phyloP scores from a whole-genome alignment of 1,140 invertebrate genomes.

The Antheraea mylitta region DNA sequence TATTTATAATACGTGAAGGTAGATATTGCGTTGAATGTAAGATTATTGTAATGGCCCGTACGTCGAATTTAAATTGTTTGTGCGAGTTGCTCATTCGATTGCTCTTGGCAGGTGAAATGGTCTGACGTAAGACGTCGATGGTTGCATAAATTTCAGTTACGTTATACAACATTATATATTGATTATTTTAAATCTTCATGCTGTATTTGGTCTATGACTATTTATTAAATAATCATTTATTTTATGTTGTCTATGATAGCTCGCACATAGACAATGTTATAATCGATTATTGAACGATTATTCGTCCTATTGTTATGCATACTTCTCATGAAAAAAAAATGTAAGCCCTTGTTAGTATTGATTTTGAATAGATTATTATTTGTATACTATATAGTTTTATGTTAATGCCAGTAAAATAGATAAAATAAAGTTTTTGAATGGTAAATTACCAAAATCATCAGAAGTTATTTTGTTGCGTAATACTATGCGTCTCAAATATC shows the following conservation, averaged over 20 bases:
- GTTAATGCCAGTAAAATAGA: no score
- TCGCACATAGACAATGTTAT: not conserved
- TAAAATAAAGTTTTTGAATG: no score
- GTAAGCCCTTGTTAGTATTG: no score
- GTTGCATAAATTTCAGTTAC: not conserved
- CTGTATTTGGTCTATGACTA: not conserved
- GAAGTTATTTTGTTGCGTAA: no score
- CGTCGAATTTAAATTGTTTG: constrained; percentile 11
- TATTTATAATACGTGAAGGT: constrained; percentile 16
- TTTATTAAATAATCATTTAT: not conserved
- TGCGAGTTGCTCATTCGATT: constrained; percentile 2
- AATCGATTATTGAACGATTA: no score
- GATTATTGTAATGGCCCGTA: not conserved
- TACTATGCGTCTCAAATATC: no score
- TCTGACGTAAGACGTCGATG: not conserved
- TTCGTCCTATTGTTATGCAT: no score
- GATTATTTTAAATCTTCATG: not conserved
- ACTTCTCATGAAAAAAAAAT: no score
- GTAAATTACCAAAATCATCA: no score
- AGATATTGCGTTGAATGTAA: constrained; percentile 1
- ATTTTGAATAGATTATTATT: no score
- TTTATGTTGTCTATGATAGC: not conserved
- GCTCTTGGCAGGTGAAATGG: not conserved
- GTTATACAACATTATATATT: no score
- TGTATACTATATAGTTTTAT: no score